These are phyloP conservation scores for Halocynthia roretzi DNA, from an alignment of 23 tunicate species.

Conservation along the genomic window DNA sequence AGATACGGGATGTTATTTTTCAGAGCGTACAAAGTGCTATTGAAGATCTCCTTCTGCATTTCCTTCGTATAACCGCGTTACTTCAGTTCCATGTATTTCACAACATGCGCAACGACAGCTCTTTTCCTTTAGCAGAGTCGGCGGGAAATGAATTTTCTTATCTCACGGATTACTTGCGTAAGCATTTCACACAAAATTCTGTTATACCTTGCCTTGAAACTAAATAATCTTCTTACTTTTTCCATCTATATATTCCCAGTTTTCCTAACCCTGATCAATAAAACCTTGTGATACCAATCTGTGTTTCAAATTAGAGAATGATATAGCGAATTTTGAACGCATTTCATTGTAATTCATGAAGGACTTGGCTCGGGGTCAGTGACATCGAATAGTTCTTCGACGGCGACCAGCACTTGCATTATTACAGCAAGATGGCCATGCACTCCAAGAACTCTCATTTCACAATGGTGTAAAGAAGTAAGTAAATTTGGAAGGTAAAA, in stretches of 20 bases:
- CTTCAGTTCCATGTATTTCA: slow-evolving; percentile 57
- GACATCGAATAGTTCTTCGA: not conserved
- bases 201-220: not conserved
- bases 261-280: not conserved
- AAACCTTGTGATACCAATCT: not conserved
- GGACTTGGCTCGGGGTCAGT: not conserved
- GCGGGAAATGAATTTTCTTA: slow-evolving; percentile 31
- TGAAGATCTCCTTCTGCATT: slow-evolving; percentile 36
- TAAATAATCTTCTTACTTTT: not conserved
- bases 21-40: slow-evolving; percentile 47
- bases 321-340: not conserved
- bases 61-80: slow-evolving; percentile 42
- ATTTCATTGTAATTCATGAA: too few relatives aligned
- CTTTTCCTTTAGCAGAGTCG: slow-evolving; percentile 5
- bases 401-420: not conserved
- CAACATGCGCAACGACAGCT: not conserved
- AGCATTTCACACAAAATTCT: not conserved
- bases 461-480: slow-evolving; percentile 63
- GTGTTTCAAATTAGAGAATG: not conserved
- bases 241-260: not conserved
- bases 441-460: slow-evolving; percentile 15
- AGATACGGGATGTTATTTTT: not conserved
- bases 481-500: not conserved
- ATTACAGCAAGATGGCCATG: slow-evolving; percentile 5
- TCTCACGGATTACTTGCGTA: slow-evolving; percentile 46